These are phyloP conservation scores for Lacerta agilis DNA, from an alignment of 2,797 vertebrate genomes.

Conservation along the genomic window DNA sequence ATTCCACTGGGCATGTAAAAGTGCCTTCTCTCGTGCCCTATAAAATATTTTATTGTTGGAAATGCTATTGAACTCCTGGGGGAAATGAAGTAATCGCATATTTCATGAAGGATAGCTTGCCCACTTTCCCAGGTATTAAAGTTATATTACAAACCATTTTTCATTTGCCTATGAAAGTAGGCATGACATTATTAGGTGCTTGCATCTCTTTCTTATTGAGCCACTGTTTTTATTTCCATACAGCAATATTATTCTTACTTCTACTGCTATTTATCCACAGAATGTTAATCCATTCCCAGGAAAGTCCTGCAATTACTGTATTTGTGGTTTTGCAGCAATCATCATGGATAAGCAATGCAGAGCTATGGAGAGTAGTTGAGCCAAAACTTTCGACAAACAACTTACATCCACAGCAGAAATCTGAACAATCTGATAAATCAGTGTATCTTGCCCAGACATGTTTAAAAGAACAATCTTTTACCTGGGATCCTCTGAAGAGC, in stretches of 20 bases:
- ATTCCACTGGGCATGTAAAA: not conserved
- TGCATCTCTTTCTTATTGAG: not conserved
- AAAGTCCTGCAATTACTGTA: not conserved
- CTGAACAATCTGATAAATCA: not conserved
- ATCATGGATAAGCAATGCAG: not conserved
- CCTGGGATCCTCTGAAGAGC: no score
- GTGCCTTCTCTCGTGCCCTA: not conserved
- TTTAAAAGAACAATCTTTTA: not conserved
- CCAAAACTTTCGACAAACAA: not conserved
- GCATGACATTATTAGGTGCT: not conserved
- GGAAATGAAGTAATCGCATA: constrained; percentile 21
- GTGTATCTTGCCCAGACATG: not conserved
- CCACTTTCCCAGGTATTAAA: not conserved
- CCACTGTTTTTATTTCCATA: not conserved
- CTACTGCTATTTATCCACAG: not conserved
- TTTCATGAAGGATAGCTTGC: no score
- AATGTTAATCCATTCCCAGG: not conserved
- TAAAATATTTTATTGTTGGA: not conserved
- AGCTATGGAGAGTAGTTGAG: not conserved
- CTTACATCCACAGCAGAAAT: not conserved
- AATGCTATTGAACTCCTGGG: constrained; percentile 8
- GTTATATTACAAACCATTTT: not conserved
- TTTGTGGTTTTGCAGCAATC: not conserved
- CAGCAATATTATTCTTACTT: not conserved
- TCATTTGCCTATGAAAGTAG: not conserved